phyloP scores from a whole-genome alignment of 1,140 invertebrate species.

The Sitophilus oryzae region DNA sequence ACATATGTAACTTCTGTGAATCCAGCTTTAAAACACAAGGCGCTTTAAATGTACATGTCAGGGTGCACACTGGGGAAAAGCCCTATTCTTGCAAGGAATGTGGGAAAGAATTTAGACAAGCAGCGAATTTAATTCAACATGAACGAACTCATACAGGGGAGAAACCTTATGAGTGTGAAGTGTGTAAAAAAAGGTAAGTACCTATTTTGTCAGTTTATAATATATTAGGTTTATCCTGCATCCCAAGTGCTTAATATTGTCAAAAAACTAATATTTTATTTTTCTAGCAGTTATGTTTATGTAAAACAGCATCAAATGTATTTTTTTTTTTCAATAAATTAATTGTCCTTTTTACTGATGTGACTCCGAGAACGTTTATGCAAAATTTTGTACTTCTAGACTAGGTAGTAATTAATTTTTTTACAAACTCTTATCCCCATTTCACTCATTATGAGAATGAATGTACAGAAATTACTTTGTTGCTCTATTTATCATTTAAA shows the following conservation, averaged over 20 bases:
- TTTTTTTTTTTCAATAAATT: too few species aligned
- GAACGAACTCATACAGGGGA: conserved; percentile 48
- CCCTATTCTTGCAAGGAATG: conserved; percentile 46
- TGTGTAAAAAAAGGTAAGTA: conserved; percentile 42
- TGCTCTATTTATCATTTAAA: too few species aligned
- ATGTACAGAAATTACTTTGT: too few species aligned
- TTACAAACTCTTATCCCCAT: too few species aligned
- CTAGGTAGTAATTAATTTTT: too few species aligned
- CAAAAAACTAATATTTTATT: background rate
- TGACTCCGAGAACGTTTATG: too few species aligned
- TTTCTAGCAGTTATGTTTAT: too few species aligned
- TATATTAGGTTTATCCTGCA: background rate
- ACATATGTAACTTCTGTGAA: conserved; percentile 42
- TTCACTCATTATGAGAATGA: too few species aligned
- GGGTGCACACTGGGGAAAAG: conserved; percentile 44
- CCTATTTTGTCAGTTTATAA: background rate
- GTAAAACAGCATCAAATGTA: too few species aligned
- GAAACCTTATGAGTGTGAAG: conserved; percentile 45
- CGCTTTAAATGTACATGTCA: conserved; percentile 31
- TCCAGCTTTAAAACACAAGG: conserved; percentile 32
- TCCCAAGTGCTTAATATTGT: background rate
- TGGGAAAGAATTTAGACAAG: conserved; percentile 34
- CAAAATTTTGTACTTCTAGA: too few species aligned
- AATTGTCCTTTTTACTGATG: too few species aligned
- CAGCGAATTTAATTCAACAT: conserved; percentile 45